Conservation (phyloP, 2,113 vertebrate species). For the Oreocharis arfaki region DNA sequence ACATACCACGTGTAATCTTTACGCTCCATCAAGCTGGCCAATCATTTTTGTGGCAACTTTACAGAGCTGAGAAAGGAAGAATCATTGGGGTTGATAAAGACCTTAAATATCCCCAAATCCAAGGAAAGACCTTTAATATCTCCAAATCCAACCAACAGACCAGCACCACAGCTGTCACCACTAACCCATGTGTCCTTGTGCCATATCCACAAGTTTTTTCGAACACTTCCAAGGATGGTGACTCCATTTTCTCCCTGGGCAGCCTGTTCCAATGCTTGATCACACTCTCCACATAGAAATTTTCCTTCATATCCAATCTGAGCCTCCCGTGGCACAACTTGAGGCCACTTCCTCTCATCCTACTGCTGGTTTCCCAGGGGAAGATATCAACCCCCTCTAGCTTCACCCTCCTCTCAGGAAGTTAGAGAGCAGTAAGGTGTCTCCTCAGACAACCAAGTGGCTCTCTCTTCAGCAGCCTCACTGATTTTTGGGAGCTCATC, state of each 20-base stretch:
- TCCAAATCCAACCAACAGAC: neutral
- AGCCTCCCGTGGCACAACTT: neutral
- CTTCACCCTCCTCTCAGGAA: neutral
- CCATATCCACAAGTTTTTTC: neutral
- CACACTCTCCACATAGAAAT: neutral
- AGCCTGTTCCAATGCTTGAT: neutral
- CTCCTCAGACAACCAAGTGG: neutral
- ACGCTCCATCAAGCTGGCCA: neutral
- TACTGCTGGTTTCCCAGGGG: neutral
- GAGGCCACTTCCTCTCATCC: neutral
- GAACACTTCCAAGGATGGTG: neutral
- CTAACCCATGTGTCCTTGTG: no score
- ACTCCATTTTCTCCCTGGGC: neutral
- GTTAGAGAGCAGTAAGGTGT: neutral
- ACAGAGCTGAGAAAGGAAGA: neutral
- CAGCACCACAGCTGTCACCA: neutral
- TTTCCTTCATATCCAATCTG: neutral
- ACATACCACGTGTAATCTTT: neutral
- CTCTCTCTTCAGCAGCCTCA: neutral
- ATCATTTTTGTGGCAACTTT: fast-evolving
- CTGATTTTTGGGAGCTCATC: neutral
- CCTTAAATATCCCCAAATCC: neutral
- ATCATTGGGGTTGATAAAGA: neutral
- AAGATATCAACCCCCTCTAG: fast-evolving
- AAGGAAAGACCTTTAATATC: no score